These are phyloP conservation scores for Theristicus caerulescens DNA, from an alignment of 2,113 vertebrate species.

Conservation along the genomic window DNA sequence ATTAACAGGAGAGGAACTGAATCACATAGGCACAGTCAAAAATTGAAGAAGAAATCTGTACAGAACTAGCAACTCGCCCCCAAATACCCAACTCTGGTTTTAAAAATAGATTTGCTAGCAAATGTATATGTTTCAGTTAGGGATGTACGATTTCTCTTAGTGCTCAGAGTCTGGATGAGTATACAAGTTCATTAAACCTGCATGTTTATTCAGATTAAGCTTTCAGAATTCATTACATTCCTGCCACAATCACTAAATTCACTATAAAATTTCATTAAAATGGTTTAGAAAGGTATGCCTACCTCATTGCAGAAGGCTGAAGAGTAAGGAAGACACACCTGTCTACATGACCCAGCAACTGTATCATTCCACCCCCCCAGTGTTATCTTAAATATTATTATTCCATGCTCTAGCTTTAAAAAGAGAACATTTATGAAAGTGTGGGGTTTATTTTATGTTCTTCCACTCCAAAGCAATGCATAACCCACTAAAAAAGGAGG, in stretches of 20 bases:
- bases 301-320: neutral
- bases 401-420: neutral
- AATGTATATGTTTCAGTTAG: neutral
- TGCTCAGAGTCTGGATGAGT: neutral
- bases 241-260: neutral
- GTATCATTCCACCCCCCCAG: neutral
- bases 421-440: neutral
- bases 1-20: neutral
- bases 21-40: neutral
- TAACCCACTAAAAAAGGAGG: neutral
- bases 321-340: neutral
- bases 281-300: neutral
- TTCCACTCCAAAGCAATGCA: neutral
- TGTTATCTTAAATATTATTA: neutral
- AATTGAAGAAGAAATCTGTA: neutral
- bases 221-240: conserved; percentile 6
- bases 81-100: neutral
- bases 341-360: neutral
- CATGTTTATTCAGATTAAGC: neutral
- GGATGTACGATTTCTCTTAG: neutral
- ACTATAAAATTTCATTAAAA: neutral
- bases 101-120: neutral
- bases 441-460: neutral
- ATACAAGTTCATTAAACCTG: neutral
- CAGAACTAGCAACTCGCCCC: neutral